phyloP scores from a whole-genome alignment of 2,113 vertebrate species.

The Xiphophorus couchianus region DNA sequence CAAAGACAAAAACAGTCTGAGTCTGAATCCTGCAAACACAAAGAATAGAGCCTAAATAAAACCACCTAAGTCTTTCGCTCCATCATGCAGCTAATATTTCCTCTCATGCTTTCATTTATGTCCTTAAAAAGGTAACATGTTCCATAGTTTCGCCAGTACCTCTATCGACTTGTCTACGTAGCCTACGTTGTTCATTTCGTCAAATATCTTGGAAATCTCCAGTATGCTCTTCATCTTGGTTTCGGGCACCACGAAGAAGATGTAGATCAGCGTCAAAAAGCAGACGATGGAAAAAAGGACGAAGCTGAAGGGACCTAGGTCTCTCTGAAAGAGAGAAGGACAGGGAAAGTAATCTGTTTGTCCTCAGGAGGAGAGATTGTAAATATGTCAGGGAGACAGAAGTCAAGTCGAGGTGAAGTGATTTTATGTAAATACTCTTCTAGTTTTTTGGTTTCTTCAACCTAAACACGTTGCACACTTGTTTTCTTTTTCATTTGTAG shows the following conservation, averaged over 20 bases:
- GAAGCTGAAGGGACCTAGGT: constrained; percentile 87
- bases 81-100: not conserved
- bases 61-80: constrained; percentile 3
- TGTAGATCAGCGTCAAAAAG: constrained; percentile 83
- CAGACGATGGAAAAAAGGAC: constrained; percentile 88
- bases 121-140: constrained; percentile 68
- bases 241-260: constrained; percentile 88
- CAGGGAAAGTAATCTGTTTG: constrained; percentile 22
- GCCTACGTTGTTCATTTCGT: constrained; percentile 82
- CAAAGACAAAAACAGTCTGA: constrained; percentile 16
- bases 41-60: constrained; percentile 15
- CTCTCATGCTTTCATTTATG: constrained; percentile 40
- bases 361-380: not conserved
- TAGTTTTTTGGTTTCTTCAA: not conserved
- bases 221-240: constrained; percentile 93
- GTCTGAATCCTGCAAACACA: constrained; percentile 3
- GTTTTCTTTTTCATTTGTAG: constrained; percentile 24
- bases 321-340: constrained; percentile 72
- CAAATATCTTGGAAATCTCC: constrained; percentile 89
- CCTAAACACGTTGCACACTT: constrained; percentile 14
- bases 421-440: constrained; percentile 3
- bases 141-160: constrained; percentile 23
- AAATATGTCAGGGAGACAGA: constrained; percentile 4
- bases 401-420: constrained; percentile 2
- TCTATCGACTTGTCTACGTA: not conserved